Percentiles rank a stretch among this genome's conserved stretches.
These are phyloP conservation scores for Tympanoctomys barrerae DNA, from an alignment of 2,797 vertebrate genomes.

Conservation along the genomic window DNA sequence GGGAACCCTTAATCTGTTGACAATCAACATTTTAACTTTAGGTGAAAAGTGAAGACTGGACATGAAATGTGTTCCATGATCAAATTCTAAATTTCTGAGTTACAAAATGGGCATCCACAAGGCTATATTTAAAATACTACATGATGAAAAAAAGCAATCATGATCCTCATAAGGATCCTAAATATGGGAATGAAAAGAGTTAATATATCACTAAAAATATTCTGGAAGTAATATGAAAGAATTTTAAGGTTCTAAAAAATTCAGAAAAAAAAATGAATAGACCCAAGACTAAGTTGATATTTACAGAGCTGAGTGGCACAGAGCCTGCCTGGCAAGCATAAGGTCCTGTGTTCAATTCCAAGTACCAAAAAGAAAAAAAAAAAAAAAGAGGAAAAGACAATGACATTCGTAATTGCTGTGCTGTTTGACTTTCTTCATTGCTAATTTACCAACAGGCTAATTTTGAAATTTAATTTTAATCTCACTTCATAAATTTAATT, in stretches of 20 bases:
- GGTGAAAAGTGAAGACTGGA: not conserved
- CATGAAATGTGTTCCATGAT: not conserved
- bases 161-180: not conserved
- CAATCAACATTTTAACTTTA: not conserved
- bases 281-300: not conserved
- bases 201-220: not conserved
- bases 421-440: not conserved
- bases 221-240: not conserved
- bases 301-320: not conserved
- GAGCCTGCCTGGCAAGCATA: too few relatives aligned
- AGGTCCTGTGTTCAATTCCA: too few relatives aligned
- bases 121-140: not conserved
- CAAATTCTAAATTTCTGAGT: not conserved
- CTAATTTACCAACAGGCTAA: not conserved
- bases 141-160: not conserved
- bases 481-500: not conserved
- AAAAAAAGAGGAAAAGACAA: not conserved
- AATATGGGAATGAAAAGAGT: not conserved
- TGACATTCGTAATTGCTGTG: not conserved
- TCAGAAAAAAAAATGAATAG: not conserved
- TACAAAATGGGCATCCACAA: not conserved
- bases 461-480: not conserved
- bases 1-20: not conserved
- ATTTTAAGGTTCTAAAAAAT: not conserved
- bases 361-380: not conserved